Evolutionary conservation across 2,888 invertebrate species (phyloP), one percentile per base, ranked within the genome.

Genomic region (Microlaimidae sp.): DNA sequence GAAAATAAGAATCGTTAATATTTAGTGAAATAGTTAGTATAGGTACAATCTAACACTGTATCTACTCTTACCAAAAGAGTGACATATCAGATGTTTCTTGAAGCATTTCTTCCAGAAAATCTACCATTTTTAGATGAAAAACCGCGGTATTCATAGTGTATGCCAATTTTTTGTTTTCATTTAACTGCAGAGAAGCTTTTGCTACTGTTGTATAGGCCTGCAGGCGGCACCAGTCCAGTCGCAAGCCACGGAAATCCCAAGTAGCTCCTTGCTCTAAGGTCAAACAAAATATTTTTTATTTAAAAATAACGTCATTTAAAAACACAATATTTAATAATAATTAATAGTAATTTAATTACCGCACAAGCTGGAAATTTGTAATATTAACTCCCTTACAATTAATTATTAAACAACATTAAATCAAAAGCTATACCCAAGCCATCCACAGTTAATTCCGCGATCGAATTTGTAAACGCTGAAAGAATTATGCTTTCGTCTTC

Each of bases 111-210:
- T 95, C 95, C 49, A 97, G 78, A 71, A 85, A 86, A 70, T 99
- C 97, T 1, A 99, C 90, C 82, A 97, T 89, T 73, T 89, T 87
- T 0, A 93, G 86, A 69, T 97, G 97, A 69, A 95, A 99, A 32
- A 87, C 81, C 70, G 93, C 82, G 42, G 87, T 88, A 71, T 99
- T 97, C 71, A 99, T 80, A 59, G 90, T 81, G 48, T 83, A 82
- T 3, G 90, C 87, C 56, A 99, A 73, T 56, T 86, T 85, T 61
- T 82, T 78, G 64, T 90, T 82, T 63, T 89, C 87, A 10, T 80
- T 78, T 47, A 97, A 78, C 43, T 71, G 68, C 78, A 73, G 84
- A 71, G 61, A 82, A 25, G 85, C 82, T 70, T 86, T 87, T 17
- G 79, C 78, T 43, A 86, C 81, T 55, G 89, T 89, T 67, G 88